These are phyloP conservation scores for Halesus radiatus DNA, from an alignment of 1,140 invertebrate genomes.

Conservation along the genomic window DNA sequence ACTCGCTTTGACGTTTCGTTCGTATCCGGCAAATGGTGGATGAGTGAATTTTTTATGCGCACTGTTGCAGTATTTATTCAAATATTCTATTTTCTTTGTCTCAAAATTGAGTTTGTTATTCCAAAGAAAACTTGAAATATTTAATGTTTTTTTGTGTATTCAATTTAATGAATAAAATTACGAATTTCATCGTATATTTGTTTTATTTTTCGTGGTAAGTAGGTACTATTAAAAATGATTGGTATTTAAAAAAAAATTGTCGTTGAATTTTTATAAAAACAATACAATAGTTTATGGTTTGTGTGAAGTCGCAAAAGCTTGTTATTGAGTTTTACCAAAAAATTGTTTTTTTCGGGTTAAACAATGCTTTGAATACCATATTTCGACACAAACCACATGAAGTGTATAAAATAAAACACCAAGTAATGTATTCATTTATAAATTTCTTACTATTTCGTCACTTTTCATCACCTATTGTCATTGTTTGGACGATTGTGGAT, in stretches of 20 bases:
- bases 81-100: too few species aligned
- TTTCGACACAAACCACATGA: neutral
- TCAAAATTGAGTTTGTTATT: too few species aligned
- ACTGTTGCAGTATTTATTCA: too few species aligned
- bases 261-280: neutral
- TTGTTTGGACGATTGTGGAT: neutral
- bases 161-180: too few species aligned
- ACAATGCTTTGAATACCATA: neutral
- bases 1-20: conserved; percentile 41
- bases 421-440: neutral
- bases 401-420: neutral
- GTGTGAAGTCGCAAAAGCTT: neutral
- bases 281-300: neutral
- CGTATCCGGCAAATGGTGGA: conserved; percentile 19
- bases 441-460: neutral
- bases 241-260: neutral
- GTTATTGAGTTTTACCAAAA: neutral
- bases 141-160: too few species aligned
- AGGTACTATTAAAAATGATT: too few species aligned
- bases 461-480: neutral
- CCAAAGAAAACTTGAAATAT: too few species aligned
- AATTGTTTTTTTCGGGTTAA: neutral
- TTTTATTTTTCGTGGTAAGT: too few species aligned
- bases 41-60: too few species aligned
- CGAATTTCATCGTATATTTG: too few species aligned